Evolutionary conservation across 2,888 invertebrate species (phyloP).

Genomic region (Sphaerophoria taeniata): DNA sequence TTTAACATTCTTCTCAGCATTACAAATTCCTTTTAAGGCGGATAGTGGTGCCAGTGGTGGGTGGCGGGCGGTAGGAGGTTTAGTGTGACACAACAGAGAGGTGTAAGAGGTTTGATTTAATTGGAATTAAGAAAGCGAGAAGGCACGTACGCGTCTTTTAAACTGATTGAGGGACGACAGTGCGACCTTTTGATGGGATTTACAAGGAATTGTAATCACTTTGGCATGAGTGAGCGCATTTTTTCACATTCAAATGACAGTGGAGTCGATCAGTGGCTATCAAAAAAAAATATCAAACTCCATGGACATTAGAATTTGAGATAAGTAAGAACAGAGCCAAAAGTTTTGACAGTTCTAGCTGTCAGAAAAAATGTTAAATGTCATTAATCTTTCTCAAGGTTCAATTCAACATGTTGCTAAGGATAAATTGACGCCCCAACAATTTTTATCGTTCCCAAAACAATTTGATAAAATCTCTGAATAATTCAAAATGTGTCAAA

Average conservation of each 20-base stretch:
- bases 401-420: too few species aligned
- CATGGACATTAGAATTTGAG: too few species aligned
- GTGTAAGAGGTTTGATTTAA: constrained; percentile 9
- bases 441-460: too few species aligned
- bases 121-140: constrained; percentile 50
- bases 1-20: constrained; percentile 53
- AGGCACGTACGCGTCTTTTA: constrained; percentile 37
- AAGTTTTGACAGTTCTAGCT: too few species aligned
- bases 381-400: too few species aligned
- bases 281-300: too few species aligned
- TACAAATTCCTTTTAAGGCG: constrained; percentile 23
- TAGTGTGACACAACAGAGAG: background rate
- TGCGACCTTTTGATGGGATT: constrained; percentile 54
- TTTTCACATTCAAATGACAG: background rate
- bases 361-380: too few species aligned
- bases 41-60: too few species aligned
- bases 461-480: background rate
- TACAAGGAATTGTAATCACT: constrained; percentile 39
- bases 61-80: too few species aligned
- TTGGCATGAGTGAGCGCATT: background rate
- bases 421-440: too few species aligned
- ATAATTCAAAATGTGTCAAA: constrained; percentile 24
- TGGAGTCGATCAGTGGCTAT: constrained; percentile 36
- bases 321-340: background rate
- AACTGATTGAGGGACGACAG: constrained; percentile 52